Percentiles rank a stretch among this genome's conserved stretches.
Conservation (phyloP, 2,113 vertebrate genomes). For the Anthoscopus minutus region DNA sequence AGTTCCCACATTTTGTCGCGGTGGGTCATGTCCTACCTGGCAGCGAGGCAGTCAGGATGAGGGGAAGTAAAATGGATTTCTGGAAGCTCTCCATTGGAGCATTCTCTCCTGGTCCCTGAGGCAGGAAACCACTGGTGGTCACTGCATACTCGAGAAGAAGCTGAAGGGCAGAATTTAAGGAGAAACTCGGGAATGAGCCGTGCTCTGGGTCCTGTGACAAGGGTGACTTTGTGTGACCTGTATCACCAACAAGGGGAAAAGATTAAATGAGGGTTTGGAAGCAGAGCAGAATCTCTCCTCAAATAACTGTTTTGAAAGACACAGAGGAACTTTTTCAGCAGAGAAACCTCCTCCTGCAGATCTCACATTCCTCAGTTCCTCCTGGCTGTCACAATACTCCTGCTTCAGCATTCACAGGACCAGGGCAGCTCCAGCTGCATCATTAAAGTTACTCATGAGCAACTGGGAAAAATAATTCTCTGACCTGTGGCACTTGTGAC, state of each 20-base stretch:
- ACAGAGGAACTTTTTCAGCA: neutral
- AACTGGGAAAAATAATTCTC: neutral
- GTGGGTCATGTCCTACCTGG: slow-evolving; percentile 37
- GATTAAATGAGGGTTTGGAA: neutral
- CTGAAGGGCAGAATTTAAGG: neutral
- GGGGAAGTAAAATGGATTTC: slow-evolving; percentile 5
- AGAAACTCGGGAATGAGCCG: neutral
- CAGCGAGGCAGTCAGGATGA: neutral
- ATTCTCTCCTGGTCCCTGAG: slow-evolving; percentile 23
- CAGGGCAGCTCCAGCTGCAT: neutral
- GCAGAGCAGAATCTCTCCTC: neutral
- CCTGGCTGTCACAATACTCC: neutral
- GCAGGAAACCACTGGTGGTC: slow-evolving; percentile 7
- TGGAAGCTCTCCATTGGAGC: slow-evolving; percentile 44
- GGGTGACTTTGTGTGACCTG: neutral
- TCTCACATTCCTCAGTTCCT: neutral
- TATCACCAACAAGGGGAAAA: neutral
- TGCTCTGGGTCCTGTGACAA: neutral
- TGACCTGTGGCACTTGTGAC: neutral
- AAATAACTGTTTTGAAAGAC: neutral
- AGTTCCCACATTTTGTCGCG: fast-evolving
- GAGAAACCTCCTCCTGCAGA: neutral
- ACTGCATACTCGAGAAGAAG: neutral
- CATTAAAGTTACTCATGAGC: neutral
- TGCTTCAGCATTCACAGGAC: neutral